phyloP scores from a whole-genome alignment of 2,888 invertebrate genomes.

The Yponomeuta plumbellus region DNA sequence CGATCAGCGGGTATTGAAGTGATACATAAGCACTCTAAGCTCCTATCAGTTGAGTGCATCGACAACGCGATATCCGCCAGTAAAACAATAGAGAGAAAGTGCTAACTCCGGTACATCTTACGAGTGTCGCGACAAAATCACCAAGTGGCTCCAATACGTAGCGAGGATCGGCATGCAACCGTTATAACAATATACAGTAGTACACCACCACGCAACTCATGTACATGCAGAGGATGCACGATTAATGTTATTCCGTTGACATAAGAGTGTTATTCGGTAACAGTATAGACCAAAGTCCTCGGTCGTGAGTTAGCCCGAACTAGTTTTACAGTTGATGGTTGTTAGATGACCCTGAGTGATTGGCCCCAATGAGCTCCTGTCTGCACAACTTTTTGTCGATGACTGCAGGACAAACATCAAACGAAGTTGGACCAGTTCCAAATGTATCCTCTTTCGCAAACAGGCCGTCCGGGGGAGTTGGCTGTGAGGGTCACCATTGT shows the following conservation, averaged over 20 bases:
- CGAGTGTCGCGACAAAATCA: not conserved
- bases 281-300: not conserved
- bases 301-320: not conserved
- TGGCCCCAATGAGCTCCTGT: not conserved
- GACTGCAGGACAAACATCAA: not conserved
- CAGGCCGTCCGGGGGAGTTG: not conserved
- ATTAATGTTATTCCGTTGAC: not conserved
- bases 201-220: not conserved
- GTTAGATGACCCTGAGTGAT: not conserved
- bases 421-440: not conserved
- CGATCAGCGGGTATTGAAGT: not conserved
- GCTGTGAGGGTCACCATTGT: not conserved
- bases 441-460: not conserved
- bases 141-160: not conserved
- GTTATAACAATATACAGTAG: not conserved
- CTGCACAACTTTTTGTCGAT: not conserved
- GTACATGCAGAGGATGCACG: not conserved
- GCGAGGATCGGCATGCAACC: not conserved
- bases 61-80: not conserved
- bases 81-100: not conserved
- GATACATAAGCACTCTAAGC: not conserved
- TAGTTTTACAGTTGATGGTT: not conserved
- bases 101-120: not conserved
- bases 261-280: not conserved
- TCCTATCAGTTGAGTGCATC: conserved; percentile 1